Evolutionary conservation across 2,113 vertebrate genomes (phyloP).

Genomic region (Ondatra zibethicus): DNA sequence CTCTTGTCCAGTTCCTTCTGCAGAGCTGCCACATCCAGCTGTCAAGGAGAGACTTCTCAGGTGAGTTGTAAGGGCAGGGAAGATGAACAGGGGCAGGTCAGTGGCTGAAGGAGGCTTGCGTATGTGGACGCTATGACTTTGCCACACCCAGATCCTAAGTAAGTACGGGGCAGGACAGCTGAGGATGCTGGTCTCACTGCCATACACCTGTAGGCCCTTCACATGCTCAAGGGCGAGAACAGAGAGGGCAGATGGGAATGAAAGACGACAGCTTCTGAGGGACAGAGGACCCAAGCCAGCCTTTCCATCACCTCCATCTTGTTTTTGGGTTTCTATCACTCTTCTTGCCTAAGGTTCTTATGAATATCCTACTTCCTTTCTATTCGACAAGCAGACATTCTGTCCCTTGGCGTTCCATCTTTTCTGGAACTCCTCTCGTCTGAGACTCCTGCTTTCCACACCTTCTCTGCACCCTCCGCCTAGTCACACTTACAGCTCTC

Average conservation of each 20-base stretch:
- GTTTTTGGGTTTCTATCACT: not conserved
- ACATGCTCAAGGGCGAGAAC: not conserved
- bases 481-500: conserved; percentile 90
- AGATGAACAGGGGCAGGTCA: not conserved
- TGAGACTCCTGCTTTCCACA: not conserved
- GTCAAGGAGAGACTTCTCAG: not conserved
- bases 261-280: not conserved
- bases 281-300: not conserved
- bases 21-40: conserved; percentile 91
- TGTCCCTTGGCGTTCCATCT: not conserved
- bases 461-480: not conserved
- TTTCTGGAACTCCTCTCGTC: not conserved
- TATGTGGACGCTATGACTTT: not conserved
- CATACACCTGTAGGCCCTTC: not conserved
- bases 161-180: not conserved
- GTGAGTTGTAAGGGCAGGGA: not conserved
- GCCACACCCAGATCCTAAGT: not conserved
- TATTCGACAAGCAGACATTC: not conserved
- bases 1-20: conserved; percentile 94
- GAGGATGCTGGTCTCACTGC: not conserved
- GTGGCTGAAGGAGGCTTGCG: not conserved
- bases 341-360: not conserved
- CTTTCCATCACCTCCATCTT: not conserved
- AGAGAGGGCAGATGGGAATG: not conserved
- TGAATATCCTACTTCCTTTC: not conserved